A percentile compares a stretch with the other conserved stretches of the same genome.
Evolutionary conservation across 2,888 invertebrate genomes (phyloP).

Genomic region (Drosophila borborema): DNA sequence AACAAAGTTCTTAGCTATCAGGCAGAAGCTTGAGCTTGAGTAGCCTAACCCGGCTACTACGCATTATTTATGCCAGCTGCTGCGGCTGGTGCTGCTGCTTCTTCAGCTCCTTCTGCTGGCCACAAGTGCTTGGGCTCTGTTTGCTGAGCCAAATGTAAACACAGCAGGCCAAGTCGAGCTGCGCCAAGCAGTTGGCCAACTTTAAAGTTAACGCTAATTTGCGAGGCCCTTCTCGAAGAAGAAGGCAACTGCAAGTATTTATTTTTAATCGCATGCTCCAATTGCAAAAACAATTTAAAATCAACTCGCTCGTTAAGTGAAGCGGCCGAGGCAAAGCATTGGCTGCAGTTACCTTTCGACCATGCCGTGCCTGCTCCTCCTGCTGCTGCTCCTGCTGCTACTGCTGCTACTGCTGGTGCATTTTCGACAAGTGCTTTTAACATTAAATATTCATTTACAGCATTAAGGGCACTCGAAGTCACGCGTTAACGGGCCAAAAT

Average conservation of each 20-base stretch:
- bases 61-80: constrained; percentile 67
- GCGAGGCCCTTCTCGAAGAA: constrained; percentile 49
- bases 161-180: background rate
- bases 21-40: constrained; percentile 27
- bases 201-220: constrained; percentile 70
- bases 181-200: constrained; percentile 21
- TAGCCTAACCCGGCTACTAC: constrained; percentile 43
- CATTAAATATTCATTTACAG: constrained; percentile 82
- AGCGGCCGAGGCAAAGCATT: constrained; percentile 58
- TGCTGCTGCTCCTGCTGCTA: constrained; percentile 13
- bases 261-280: constrained; percentile 80
- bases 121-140: constrained; percentile 28
- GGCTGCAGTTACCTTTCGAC: constrained; percentile 51
- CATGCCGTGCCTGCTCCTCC: constrained; percentile 21
- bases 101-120: constrained; percentile 14
- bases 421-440: constrained; percentile 81
- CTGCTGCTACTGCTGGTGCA: constrained; percentile 62
- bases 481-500: constrained; percentile 74
- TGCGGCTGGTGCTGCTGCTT: constrained; percentile 38
- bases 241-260: constrained; percentile 70
- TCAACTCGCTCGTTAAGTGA: constrained; percentile 80
- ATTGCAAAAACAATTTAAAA: constrained; percentile 81
- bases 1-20: constrained; percentile 49
- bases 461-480: constrained; percentile 82
- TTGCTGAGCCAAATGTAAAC: constrained; percentile 43